A percentile compares a stretch with the other conserved stretches of the same genome.
These are phyloP conservation scores for Urophycis tenuis DNA, from an alignment of 2,797 vertebrate genomes.

Conservation along the genomic window DNA sequence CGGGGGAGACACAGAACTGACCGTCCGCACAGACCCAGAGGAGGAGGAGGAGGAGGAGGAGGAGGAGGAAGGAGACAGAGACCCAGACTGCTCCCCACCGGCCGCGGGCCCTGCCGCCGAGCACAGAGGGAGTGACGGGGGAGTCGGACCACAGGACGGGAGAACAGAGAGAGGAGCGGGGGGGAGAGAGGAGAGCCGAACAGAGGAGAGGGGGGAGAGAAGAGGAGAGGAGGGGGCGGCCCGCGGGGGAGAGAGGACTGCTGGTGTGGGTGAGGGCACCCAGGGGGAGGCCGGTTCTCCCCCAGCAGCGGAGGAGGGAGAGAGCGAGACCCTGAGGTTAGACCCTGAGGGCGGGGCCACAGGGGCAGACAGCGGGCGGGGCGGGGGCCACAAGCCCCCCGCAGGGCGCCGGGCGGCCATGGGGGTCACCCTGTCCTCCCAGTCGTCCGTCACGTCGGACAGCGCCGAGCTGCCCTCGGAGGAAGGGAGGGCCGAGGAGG, in stretches of 20 bases:
- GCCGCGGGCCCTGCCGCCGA: not conserved
- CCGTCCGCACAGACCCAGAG: slow-evolving; percentile 14
- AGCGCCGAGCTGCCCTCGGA: not conserved
- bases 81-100: slow-evolving; percentile 35
- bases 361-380: not conserved
- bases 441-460: not conserved
- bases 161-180: not conserved
- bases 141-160: not conserved
- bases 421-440: not conserved
- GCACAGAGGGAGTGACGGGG: not conserved
- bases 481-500: not conserved
- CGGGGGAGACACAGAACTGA: slow-evolving; percentile 42
- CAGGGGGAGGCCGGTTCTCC: not conserved
- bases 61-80: slow-evolving; percentile 38
- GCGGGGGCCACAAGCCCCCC: not conserved
- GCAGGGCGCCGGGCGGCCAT: not conserved
- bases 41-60: slow-evolving; percentile 41
- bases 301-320: not conserved
- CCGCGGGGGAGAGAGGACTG: not conserved
- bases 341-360: not conserved
- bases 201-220: not conserved
- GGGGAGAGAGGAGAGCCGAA: not conserved
- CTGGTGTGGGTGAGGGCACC: not conserved
- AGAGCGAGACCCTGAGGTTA: not conserved
- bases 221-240: not conserved